Base-by-base conservation (phyloP, 2,888 invertebrate genomes). In the Netelia melanura region DNA sequence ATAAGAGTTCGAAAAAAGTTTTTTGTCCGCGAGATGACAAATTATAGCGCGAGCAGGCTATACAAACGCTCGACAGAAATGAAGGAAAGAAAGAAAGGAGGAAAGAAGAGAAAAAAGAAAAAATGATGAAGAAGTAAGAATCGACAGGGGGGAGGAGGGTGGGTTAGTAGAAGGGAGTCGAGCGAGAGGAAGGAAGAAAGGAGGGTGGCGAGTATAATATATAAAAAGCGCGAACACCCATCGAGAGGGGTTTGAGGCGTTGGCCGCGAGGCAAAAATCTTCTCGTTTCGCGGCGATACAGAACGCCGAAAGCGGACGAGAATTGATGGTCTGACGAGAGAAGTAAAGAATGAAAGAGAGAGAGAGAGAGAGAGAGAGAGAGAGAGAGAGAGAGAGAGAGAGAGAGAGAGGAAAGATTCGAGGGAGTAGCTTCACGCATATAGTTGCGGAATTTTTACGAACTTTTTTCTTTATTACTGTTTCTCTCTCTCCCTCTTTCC, bases 21-120 rank as follows among this genome's bases (percentile, higher is more conserved):
- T 81, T 85, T 85, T 85, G 80, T 85, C 74, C 85, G 79, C 54
- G 70, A 85, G 85, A 85, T 85, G 85, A 85, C 85, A 85, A 85
- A 85, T 85, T 85, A 85, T 79, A 81, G 84, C 78, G 64, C 56
- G 78, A 80, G 79, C 67, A 54, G 56, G 76, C 23, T 71, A 72
- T 84, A 68, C 74, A 77, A 48, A 62, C n/a, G 52, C 67, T 30
- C 61, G 68, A 72, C 17, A 21, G 10, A 65, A 10, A 65, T 75
- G 81, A 85, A 56, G 82, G 71, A 77, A 58, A 77, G 30, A 58
- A 43, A 44, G 64, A n/a, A 21, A 64, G 38, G 64, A 72, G 65
- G 44, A 25, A 56, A 58, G 23, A 52, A 61, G 65, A 65, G 23
- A 58, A 21, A 48, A 30, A 30, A 30, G 30, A 30, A 30, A 30